Base-by-base conservation (phyloP, 2,888 invertebrate genomes). In the Muscina levida region DNA sequence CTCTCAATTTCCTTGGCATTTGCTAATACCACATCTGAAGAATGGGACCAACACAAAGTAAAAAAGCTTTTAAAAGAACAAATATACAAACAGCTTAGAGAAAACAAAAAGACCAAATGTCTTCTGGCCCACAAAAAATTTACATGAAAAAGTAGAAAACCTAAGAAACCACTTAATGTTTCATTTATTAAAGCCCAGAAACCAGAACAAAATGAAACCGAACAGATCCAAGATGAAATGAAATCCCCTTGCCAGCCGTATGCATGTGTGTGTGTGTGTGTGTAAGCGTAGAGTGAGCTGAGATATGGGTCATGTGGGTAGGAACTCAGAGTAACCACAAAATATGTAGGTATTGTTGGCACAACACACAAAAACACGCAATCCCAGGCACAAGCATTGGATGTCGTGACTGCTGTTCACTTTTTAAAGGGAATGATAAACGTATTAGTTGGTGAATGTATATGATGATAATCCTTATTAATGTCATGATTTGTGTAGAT, bases 101-200 rank as follows among this genome's bases (percentile, higher is more conserved):
- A 24, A 48, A n/a, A 53, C 31, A 39, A 13, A 51, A 31, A 17
- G 31, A 51, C 39, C 39, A 42, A 68, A 68, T 39, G 53, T 68
- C 53, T 39, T 68, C 26, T 68, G 39, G 53, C 24, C 39, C 53
- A 53, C 39, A 53, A 19, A 65, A 75, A 75, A 68, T 65, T 72
- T 67, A 73, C 72, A 68, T 78, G 62, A 68, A 72, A 72, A 62
- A 13, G 51, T 62, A 62, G 62, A 56, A 74, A 75, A 75, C 70
- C 75, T 57, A 65, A 72, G 67, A 78, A 70, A 68, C 53, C 72
- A 78, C 72, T 73, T 70, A 78, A 78, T 67, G 77, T 78, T 78
- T 68, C 68, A 78, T 78, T 62, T 73, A 72, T 65, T 44, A 68
- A 56, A 39, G 65, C 68, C 65, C 68, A 26, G 53, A 73, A 70